Evolutionary conservation across 2,888 invertebrate species (phyloP).

Genomic region (Agrochola lychnidis): DNA sequence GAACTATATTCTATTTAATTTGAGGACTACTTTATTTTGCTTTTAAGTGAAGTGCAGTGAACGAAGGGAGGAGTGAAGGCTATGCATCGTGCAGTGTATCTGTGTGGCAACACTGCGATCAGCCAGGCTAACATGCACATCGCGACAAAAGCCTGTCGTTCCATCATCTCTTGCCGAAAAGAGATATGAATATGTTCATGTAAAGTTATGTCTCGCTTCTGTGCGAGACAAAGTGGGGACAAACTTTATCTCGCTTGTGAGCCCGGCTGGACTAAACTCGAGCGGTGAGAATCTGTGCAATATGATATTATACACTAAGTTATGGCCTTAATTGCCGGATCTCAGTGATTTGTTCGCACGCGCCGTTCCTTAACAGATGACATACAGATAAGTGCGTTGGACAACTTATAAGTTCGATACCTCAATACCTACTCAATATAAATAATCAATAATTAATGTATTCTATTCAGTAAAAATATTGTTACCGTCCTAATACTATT

Average conservation of each 20-base stretch:
- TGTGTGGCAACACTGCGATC: conserved; percentile 72
- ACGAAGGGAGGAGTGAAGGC: conserved; percentile 61
- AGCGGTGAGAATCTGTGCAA: conserved; percentile 68
- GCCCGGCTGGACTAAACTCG: conserved; percentile 61
- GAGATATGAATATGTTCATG: no score
- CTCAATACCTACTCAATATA: not conserved
- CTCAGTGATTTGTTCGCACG: conserved; percentile 70
- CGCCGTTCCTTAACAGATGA: conserved; percentile 38
- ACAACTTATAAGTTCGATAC: not conserved
- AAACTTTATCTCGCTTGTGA: not conserved
- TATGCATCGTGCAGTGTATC: conserved; percentile 61
- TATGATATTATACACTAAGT: conserved; percentile 68
- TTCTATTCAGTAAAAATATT: no score
- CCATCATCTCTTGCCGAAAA: not conserved
- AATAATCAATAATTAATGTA: no score
- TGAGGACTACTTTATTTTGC: conserved; percentile 35
- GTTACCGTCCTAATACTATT: no score
- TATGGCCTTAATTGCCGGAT: conserved; percentile 75
- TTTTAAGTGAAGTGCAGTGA: conserved; percentile 52
- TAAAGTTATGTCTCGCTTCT: not conserved
- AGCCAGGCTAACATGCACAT: not conserved
- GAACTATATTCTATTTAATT: conserved; percentile 43
- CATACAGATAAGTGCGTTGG: conserved; percentile 42
- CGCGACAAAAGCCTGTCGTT: not conserved
- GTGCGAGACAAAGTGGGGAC: not conserved